A percentile compares a stretch with the other conserved stretches of the same genome.
Conservation (phyloP, 2,113 vertebrate species). For the Dendrocopos noguchii region DNA sequence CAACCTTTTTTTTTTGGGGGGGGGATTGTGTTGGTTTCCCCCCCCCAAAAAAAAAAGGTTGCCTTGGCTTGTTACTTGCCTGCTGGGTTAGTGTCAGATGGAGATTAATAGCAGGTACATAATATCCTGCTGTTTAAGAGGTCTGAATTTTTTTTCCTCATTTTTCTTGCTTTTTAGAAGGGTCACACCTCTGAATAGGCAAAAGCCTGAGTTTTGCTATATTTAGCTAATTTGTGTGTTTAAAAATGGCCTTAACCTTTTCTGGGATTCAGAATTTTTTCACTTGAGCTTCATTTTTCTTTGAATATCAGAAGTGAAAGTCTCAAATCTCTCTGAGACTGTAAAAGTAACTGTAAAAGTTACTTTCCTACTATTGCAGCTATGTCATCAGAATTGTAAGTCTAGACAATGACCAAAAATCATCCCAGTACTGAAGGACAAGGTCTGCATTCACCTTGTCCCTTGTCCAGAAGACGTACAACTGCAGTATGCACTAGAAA, state of each 20-base stretch:
- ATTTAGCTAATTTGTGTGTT: slow-evolving; percentile 10
- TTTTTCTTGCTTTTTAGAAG: slow-evolving; percentile 21
- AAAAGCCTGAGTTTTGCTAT: not conserved
- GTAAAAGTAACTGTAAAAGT: not conserved
- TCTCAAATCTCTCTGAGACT: not conserved
- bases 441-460: not conserved
- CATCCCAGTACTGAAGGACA: not conserved
- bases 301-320: not conserved
- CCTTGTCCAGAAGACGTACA: not conserved
- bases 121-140: slow-evolving; percentile 4
- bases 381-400: not conserved
- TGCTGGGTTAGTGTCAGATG: slow-evolving; percentile 20
- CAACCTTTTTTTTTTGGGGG: too few relatives aligned
- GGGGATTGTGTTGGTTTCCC: too few relatives aligned
- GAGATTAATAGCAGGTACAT: slow-evolving; percentile 48
- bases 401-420: not conserved
- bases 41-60: not conserved
- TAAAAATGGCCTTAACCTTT: slow-evolving; percentile 19
- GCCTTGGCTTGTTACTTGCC: not conserved
- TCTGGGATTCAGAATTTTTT: not conserved
- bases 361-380: not conserved
- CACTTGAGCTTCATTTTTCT: not conserved
- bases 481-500: not conserved
- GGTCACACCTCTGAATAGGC: not conserved
- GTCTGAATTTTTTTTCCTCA: not conserved